phyloP scores from a whole-genome alignment of 2,113 vertebrate genomes.

The Sprattus sprattus region DNA sequence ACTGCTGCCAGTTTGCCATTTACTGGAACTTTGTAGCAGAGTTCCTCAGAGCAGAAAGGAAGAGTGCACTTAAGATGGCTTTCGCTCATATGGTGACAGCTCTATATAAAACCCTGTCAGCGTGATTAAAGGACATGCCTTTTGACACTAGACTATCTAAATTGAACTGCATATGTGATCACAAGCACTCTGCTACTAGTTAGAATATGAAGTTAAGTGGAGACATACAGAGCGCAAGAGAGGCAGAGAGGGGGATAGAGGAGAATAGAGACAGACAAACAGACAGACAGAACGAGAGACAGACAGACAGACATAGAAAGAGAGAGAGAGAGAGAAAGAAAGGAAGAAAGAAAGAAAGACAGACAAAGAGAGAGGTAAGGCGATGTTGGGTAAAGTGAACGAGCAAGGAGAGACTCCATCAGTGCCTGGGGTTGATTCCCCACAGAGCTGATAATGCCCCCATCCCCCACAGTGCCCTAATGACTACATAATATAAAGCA shows the following conservation, averaged over 20 bases:
- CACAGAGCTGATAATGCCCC: constrained; percentile 11
- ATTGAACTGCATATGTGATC: neutral
- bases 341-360: neutral
- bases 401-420: constrained; percentile 1
- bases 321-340: constrained; percentile 5
- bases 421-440: constrained; percentile 32
- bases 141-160: neutral
- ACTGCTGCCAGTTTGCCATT: neutral
- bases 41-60: neutral
- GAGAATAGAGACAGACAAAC: neutral
- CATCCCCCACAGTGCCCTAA: constrained; percentile 47
- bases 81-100: neutral
- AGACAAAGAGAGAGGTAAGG: neutral
- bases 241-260: neutral
- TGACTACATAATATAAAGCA: constrained; percentile 68
- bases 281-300: neutral
- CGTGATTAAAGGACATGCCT: neutral
- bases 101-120: neutral
- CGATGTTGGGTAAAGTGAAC: neutral
- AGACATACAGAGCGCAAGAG: neutral
- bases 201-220: neutral
- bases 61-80: neutral
- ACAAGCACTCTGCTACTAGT: neutral
- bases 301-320: neutral
- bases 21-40: neutral